Conservation (phyloP, 2,797 vertebrate species). For the Tenualosa thibaudeaui region DNA sequence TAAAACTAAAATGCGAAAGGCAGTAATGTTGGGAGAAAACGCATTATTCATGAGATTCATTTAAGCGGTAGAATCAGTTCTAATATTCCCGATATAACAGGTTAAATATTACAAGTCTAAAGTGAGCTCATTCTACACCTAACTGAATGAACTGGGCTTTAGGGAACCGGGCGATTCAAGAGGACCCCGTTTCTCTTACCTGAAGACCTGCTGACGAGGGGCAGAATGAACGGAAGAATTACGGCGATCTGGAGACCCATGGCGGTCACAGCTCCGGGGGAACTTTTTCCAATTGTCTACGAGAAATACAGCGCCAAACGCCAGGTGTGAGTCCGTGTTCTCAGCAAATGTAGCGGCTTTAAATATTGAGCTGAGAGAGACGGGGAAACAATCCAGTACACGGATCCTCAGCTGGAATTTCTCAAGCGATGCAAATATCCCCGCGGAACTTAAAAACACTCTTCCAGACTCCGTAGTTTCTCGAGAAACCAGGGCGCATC, state of each 20-base stretch:
- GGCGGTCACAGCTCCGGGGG: background rate
- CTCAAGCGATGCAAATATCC: constrained; percentile 6
- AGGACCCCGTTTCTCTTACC: constrained; percentile 5
- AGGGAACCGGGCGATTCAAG: background rate
- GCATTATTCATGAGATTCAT: background rate
- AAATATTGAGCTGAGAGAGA: background rate
- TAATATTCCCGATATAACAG: background rate
- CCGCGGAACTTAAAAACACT: constrained; percentile 2
- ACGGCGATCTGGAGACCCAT: background rate
- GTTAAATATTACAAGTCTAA: background rate
- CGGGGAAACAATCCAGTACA: background rate
- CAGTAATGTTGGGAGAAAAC: no score
- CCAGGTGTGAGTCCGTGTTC: background rate
- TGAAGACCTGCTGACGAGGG: background rate
- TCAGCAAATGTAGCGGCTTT: background rate
- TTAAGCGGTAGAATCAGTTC: background rate
- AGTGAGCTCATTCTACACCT: background rate
- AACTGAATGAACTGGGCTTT: background rate
- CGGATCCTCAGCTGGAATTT: background rate
- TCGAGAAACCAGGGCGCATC: background rate
- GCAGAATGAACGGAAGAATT: background rate
- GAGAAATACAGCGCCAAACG: background rate
- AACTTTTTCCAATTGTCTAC: background rate
- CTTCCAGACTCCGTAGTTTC: background rate
- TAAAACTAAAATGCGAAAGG: background rate